Evolutionary conservation across 2,113 vertebrate genomes (phyloP).

Genomic region (Heteronetta atricapilla): DNA sequence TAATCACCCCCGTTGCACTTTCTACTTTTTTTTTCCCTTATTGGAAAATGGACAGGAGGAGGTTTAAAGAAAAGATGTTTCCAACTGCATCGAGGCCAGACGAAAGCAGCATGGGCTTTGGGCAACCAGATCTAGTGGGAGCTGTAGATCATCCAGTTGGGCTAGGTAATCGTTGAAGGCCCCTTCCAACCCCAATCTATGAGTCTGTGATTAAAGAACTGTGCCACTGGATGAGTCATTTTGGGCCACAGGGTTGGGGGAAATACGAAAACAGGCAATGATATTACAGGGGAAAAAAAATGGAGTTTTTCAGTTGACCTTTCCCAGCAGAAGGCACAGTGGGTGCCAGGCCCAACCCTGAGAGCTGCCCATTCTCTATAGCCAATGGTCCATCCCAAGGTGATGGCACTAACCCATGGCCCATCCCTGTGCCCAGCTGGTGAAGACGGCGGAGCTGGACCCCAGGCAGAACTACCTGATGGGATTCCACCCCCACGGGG

Average conservation of each 20-base stretch:
- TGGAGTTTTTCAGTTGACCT: background rate
- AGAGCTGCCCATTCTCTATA: background rate
- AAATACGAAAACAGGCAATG: background rate
- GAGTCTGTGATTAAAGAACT: background rate
- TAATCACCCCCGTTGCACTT: background rate
- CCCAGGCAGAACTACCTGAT: constrained; percentile 88
- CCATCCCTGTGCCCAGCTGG: constrained; percentile 75
- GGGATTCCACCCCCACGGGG: constrained; percentile 91
- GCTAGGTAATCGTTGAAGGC: no score
- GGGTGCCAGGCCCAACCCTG: background rate
- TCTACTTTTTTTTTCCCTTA: fast-evolving
- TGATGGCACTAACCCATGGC: background rate
- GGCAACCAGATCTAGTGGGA: background rate
- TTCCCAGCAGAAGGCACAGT: background rate
- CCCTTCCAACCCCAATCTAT: no score
- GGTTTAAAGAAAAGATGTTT: background rate
- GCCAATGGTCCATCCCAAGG: background rate
- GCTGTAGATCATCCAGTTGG: no score
- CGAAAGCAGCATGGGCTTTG: background rate
- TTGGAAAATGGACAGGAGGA: background rate
- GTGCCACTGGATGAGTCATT: background rate
- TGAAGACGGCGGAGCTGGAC: constrained; percentile 90
- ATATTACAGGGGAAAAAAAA: background rate
- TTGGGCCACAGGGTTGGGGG: background rate
- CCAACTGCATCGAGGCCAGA: background rate